Evolutionary conservation across 1,140 invertebrate species (phyloP), one percentile per base, ranked within the genome.

Genomic region (Drosophila pseudoananassae): DNA sequence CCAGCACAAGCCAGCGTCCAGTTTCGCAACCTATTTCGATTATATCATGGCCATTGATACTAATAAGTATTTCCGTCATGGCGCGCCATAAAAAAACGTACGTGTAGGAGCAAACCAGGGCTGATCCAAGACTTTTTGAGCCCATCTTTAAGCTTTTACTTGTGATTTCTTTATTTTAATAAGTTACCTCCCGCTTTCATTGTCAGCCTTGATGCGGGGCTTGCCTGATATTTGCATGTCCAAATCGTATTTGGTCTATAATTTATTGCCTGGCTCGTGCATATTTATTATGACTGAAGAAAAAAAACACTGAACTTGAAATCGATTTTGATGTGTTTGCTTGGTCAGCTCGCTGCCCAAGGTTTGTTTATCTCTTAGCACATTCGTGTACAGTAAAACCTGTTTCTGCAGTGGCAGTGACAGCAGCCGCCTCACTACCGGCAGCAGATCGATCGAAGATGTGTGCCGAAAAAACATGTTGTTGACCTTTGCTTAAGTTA

Each of bases 11-110:
- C 50, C 50, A 56, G 63, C 54, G 14, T 36, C 17, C 15, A 49
- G 55, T 87, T 87, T 87, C 74, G 75, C 70, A 85, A 85, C 31
- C 77, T 57, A 66, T 64, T 58, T 52, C 31, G 78, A 82, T 85
- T 87, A 85, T 88, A 88, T 85, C 82, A 88, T 51, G 78, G 78
- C 40, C 73, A 60, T 38, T 76, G 55, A 29, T 38, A 54, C 74
- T 81, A 87, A 87, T 88, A 82, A 78, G 69, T 82, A 88, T 85
- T 85, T 85, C 83, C 83, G 83, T 85, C 83, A 85, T 87, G 83
- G 60, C 49, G 56, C 59, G 72, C 83, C 58, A 66, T 70, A 60
- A 70, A 63, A 68, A 29, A 17, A 29, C 29, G 72, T 76, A 66
- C 69, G 82, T 85, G 75, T 66, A 51, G 78, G 77, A 63, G 63